phyloP scores from a whole-genome alignment of 2,113 vertebrate species.

The Rhadina sibilatrix region DNA sequence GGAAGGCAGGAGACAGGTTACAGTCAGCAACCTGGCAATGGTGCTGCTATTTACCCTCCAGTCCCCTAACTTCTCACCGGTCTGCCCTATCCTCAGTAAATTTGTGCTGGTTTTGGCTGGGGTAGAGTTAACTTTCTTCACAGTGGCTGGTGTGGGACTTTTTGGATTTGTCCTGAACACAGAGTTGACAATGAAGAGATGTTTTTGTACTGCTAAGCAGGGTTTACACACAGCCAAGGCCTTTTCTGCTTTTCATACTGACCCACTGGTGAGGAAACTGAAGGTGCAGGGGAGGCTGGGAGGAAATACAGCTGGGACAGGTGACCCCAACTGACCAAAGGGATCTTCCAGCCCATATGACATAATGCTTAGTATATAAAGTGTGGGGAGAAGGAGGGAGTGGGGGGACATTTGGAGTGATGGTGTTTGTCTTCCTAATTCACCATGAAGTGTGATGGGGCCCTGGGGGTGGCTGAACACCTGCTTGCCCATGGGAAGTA shows the following conservation, averaged over 20 bases:
- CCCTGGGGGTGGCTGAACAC: neutral
- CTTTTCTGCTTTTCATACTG: neutral
- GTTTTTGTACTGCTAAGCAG: neutral
- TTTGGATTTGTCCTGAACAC: neutral
- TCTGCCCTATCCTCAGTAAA: neutral
- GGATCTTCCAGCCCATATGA: neutral
- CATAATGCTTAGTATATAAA: neutral
- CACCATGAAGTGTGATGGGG: fast-evolving
- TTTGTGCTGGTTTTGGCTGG: neutral
- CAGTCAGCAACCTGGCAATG: neutral
- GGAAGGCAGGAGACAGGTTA: neutral
- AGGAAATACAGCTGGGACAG: neutral
- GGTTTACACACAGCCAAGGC: neutral
- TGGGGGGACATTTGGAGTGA: neutral
- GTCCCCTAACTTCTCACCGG: neutral
- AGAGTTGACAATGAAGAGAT: neutral
- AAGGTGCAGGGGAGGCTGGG: neutral
- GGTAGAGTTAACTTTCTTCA: neutral
- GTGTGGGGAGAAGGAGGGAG: neutral
- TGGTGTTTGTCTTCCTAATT: neutral
- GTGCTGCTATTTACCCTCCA: neutral
- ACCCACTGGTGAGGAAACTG: neutral
- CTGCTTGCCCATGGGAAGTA: neutral
- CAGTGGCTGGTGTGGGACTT: neutral
- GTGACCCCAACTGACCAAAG: neutral